These are phyloP conservation scores for Chalcosyrphus nemorum DNA, from an alignment of 2,888 invertebrate species.

Conservation along the genomic window DNA sequence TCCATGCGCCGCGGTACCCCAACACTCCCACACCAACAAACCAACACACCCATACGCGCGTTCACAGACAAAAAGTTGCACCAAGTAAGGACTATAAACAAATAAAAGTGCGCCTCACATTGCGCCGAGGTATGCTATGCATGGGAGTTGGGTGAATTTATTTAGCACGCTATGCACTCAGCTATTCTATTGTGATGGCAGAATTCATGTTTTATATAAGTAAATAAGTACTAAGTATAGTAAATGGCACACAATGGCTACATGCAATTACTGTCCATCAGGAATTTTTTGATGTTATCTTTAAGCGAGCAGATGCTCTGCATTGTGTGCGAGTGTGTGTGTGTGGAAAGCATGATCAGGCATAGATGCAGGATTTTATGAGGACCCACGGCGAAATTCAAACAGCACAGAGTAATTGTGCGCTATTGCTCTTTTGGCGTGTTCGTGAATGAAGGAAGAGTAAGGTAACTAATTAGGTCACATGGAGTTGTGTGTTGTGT, in stretches of 20 bases:
- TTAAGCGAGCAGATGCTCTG: background rate
- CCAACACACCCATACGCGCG: background rate
- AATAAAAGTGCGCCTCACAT: slow-evolving; percentile 16
- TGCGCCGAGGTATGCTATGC: background rate
- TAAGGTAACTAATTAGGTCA: slow-evolving; percentile 15
- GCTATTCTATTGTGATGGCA: slow-evolving; percentile 29
- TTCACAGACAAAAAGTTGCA: background rate
- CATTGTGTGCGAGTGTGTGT: background rate
- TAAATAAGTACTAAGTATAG: slow-evolving; percentile 34
- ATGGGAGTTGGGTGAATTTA: slow-evolving; percentile 11
- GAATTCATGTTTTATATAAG: background rate
- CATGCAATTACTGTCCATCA: slow-evolving; percentile 44
- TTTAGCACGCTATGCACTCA: slow-evolving; percentile 42
- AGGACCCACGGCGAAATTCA: background rate
- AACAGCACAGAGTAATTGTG: background rate
- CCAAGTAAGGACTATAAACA: slow-evolving; percentile 16
- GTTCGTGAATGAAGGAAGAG: background rate
- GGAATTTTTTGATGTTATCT: slow-evolving; percentile 31
- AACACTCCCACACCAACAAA: background rate
- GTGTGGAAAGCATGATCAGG: background rate
- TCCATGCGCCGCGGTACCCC: background rate
- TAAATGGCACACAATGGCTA: slow-evolving; percentile 41
- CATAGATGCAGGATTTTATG: background rate
- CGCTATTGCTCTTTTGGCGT: background rate
- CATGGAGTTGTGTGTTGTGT: background rate